A percentile compares a stretch with the other conserved stretches of the same genome.
Evolutionary conservation across 1,140 invertebrate species (phyloP).

Genomic region (Odontomachus brunneus): DNA sequence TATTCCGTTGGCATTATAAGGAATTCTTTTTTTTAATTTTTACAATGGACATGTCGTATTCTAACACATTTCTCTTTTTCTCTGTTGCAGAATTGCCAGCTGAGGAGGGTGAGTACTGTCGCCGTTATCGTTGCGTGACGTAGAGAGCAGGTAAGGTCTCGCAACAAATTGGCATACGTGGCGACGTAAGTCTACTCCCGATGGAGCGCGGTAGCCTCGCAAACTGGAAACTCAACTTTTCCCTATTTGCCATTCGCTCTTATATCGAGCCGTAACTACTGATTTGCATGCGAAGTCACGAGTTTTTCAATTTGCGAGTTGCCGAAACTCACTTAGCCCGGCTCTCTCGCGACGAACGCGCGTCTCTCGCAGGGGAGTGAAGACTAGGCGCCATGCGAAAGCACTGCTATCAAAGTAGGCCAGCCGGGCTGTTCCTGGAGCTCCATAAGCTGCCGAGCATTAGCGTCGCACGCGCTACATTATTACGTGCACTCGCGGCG

Average conservation of each 20-base stretch:
- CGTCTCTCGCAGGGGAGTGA: neutral
- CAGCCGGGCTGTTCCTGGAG: constrained; percentile 39
- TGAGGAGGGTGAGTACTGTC: constrained; percentile 88
- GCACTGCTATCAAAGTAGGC: constrained; percentile 66
- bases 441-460: constrained; percentile 48
- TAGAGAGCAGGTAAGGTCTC: constrained; percentile 37
- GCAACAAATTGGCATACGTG: constrained; percentile 51
- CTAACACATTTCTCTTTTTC: constrained; percentile 63
- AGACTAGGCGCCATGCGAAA: constrained; percentile 36
- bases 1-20: too few relatives aligned
- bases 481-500: constrained; percentile 19
- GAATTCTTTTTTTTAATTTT: neutral
- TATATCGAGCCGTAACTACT: neutral
- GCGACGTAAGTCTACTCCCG: neutral
- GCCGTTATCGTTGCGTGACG: neutral
- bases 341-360: neutral
- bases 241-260: neutral
- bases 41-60: neutral
- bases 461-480: constrained; percentile 53
- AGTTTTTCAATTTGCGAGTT: neutral
- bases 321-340: constrained; percentile 37
- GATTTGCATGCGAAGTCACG: neutral
- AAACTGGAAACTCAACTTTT: constrained; percentile 10
- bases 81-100: constrained; percentile 90
- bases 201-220: constrained; percentile 8